Conservation (phyloP, 2,113 vertebrate species). For the Potamarius usumacintae region DNA sequence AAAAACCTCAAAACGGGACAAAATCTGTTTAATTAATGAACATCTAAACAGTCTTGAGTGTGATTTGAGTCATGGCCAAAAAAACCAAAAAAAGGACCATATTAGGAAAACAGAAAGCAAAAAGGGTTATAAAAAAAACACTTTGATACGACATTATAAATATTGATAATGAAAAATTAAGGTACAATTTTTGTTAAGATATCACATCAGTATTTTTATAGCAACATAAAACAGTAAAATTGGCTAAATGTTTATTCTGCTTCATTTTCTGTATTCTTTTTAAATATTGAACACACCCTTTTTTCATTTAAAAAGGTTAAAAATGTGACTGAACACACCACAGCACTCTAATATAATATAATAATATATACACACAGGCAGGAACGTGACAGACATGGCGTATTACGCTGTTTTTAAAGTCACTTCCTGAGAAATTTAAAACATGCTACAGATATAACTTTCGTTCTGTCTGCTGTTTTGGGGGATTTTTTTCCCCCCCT, state of each 20-base stretch:
- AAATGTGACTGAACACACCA: neutral
- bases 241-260: neutral
- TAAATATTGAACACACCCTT: too few relatives aligned
- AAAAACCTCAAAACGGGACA: neutral
- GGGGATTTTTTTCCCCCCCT: neutral
- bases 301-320: neutral
- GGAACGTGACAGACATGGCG: neutral
- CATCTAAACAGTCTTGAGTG: neutral
- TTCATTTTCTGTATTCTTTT: neutral
- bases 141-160: neutral
- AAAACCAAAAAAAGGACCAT: neutral
- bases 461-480: neutral
- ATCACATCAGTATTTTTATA: too few relatives aligned
- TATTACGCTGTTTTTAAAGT: neutral
- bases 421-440: neutral
- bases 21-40: neutral
- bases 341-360: too few relatives aligned
- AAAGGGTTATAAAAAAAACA: neutral
- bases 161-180: neutral
- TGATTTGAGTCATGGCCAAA: neutral
- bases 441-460: slow-evolving; percentile 5
- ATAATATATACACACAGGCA: too few relatives aligned
- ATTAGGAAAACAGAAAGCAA: neutral
- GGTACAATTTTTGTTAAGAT: neutral
- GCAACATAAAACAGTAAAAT: too few relatives aligned